These are phyloP conservation scores for Triplophysa siluroides DNA, from an alignment of 2,113 vertebrate species.

Conservation along the genomic window DNA sequence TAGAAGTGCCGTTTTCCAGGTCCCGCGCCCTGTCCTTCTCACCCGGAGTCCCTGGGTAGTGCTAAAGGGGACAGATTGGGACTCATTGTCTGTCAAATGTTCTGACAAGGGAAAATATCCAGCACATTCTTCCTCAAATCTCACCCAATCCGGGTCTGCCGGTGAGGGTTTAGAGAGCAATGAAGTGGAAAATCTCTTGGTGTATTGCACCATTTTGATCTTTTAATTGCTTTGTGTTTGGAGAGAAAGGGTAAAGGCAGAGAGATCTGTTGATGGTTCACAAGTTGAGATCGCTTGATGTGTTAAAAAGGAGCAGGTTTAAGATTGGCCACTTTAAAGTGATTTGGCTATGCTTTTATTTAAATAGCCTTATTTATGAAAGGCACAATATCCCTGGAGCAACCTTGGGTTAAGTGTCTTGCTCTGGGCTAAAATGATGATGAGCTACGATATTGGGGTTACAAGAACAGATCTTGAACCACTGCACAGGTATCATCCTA, in stretches of 20 bases:
- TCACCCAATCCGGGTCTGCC: constrained; percentile 67
- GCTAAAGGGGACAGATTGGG: constrained; percentile 61
- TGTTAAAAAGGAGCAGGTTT: neutral
- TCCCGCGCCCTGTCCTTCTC: constrained; percentile 49
- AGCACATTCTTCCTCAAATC: constrained; percentile 52
- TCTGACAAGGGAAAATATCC: constrained; percentile 48
- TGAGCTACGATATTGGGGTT: neutral
- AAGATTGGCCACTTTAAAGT: neutral
- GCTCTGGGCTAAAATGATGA: neutral
- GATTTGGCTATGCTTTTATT: neutral
- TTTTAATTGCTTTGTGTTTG: constrained; percentile 41
- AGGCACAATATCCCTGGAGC: neutral
- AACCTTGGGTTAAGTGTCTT: neutral
- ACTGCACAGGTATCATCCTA: neutral
- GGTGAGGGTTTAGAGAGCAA: constrained; percentile 38
- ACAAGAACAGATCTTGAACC: neutral
- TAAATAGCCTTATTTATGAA: too few relatives aligned
- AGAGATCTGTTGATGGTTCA: neutral
- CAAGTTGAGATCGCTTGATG: too few relatives aligned
- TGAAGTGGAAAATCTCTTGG: constrained; percentile 30
- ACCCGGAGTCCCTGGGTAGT: constrained; percentile 56
- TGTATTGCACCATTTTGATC: constrained; percentile 35
- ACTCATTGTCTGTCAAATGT: constrained; percentile 54
- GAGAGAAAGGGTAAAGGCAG: neutral
- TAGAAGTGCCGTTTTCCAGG: constrained; percentile 49